Conservation (phyloP, 2,888 invertebrate genomes). For the Spodoptera littoralis region DNA sequence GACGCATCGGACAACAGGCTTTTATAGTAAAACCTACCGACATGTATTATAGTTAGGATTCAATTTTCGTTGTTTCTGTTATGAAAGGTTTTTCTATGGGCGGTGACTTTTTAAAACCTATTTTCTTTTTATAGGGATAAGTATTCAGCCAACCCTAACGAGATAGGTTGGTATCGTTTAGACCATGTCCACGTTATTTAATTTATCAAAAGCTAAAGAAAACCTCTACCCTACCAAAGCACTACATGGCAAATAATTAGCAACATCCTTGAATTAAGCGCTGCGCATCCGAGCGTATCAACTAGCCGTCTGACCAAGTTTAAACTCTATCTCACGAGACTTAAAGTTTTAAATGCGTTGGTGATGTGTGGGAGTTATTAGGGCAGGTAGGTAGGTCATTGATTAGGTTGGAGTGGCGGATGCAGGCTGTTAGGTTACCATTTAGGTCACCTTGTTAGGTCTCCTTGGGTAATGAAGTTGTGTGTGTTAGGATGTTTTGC, state of each 20-base stretch:
- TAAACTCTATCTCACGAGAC: conserved; percentile 19
- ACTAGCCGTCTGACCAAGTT: conserved; percentile 10
- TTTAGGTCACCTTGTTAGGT: conserved; percentile 55
- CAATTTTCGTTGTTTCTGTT: too few relatives aligned
- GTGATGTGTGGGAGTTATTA: conserved; percentile 51
- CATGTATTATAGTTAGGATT: too few relatives aligned
- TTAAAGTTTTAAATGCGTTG: conserved; percentile 30
- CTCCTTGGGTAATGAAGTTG: conserved; percentile 28
- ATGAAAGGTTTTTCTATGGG: too few relatives aligned
- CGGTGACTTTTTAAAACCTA: too few relatives aligned
- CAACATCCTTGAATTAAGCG: conserved; percentile 41
- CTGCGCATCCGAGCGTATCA: conserved; percentile 12
- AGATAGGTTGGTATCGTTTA: too few relatives aligned
- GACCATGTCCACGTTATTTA: too few relatives aligned
- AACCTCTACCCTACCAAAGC: neutral
- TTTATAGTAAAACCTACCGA: too few relatives aligned
- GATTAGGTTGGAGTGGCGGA: conserved; percentile 55
- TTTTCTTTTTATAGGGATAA: too few relatives aligned
- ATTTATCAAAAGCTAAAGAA: neutral
- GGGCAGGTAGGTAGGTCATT: conserved; percentile 63
- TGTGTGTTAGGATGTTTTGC: neutral
- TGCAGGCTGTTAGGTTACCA: conserved; percentile 47
- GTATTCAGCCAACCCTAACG: too few relatives aligned
- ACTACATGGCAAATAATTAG: conserved; percentile 35
- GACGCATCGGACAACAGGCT: conserved; percentile 11